Evolutionary conservation across 2,888 invertebrate genomes (phyloP).

Genomic region (Cephus sareptanus): DNA sequence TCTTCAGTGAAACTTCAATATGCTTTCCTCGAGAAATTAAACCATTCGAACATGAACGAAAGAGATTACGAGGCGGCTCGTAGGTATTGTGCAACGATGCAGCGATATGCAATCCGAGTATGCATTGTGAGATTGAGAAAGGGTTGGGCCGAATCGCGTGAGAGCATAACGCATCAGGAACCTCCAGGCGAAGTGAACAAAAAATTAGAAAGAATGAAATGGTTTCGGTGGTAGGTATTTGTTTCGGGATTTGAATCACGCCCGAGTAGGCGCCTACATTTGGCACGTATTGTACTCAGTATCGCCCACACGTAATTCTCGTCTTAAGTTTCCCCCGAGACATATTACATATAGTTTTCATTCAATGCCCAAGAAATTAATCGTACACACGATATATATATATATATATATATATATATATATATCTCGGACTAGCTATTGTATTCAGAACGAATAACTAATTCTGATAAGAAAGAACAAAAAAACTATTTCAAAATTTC

Average conservation of each 20-base stretch:
- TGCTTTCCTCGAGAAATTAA: background rate
- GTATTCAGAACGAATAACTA: background rate
- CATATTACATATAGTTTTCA: background rate
- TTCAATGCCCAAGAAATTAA: background rate
- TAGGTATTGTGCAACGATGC: background rate
- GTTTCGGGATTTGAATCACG: background rate
- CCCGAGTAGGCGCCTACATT: background rate
- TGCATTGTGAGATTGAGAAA: background rate
- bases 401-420: background rate
- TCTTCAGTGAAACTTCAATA: background rate
- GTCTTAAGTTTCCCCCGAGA: background rate
- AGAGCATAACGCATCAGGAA: background rate
- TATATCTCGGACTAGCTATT: background rate
- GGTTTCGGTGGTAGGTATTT: background rate
- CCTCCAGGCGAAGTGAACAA: background rate
- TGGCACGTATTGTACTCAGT: background rate
- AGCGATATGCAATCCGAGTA: background rate
- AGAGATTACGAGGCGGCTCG: background rate
- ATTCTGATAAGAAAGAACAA: background rate
- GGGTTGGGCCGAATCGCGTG: background rate
- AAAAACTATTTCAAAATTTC: background rate
- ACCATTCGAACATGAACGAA: background rate
- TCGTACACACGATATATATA: background rate
- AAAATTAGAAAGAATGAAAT: background rate
- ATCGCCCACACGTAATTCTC: background rate